Percentiles rank a stretch among this genome's conserved stretches.
Conservation (phyloP, 92 coral and sea anemone species). For the Palythoa heliodiscus region DNA sequence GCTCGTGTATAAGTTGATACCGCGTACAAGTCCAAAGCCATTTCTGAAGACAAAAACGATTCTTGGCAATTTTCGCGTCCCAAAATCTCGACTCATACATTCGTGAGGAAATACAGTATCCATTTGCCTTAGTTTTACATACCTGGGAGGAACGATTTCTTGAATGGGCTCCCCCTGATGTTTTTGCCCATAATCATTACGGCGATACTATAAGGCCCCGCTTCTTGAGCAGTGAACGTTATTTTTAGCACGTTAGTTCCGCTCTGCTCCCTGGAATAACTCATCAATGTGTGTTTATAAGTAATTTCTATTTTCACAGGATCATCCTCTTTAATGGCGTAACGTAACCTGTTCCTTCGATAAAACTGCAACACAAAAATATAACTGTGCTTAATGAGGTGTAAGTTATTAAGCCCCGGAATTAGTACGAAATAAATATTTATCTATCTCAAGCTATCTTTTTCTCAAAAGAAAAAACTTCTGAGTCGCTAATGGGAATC, state of each 20-base stretch:
- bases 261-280: slow-evolving; percentile 68
- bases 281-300: slow-evolving; percentile 49
- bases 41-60: no score
- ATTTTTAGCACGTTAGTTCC: slow-evolving; percentile 71
- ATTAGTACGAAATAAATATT: no score
- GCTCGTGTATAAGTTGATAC: no score
- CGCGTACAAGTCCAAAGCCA: no score
- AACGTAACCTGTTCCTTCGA: slow-evolving; percentile 56
- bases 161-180: slow-evolving; percentile 85
- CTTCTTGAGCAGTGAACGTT: slow-evolving; percentile 83
- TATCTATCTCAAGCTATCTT: no score
- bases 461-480: no score
- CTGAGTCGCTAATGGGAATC: no score
- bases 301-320: slow-evolving; percentile 66
- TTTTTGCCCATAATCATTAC: slow-evolving; percentile 67
- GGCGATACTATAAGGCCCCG: slow-evolving; percentile 85
- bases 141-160: slow-evolving; percentile 90
- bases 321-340: slow-evolving; percentile 46
- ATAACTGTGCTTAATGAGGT: background rate
- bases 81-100: no score
- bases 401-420: background rate
- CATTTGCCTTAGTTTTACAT: background rate
- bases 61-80: no score
- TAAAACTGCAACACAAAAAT: slow-evolving; percentile 59
- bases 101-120: no score